A percentile compares a stretch with the other conserved stretches of the same genome.
Conservation (phyloP, 2,888 invertebrate species). For the Ectobius pallidus region DNA sequence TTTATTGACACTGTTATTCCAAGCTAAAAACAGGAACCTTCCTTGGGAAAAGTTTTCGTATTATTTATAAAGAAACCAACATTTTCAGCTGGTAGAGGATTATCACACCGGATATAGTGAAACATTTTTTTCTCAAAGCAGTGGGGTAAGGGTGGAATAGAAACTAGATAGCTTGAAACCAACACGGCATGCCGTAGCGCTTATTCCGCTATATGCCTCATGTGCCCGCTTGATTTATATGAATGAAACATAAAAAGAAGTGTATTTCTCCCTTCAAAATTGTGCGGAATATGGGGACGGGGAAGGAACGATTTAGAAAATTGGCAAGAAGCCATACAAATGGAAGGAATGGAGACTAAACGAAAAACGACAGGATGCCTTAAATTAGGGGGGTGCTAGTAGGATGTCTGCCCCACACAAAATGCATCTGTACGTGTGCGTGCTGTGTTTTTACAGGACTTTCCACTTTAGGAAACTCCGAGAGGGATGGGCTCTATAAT, state of each 20-base stretch:
- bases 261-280: background rate
- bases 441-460: background rate
- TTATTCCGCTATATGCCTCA: constrained; percentile 27
- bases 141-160: too few relatives aligned
- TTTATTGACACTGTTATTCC: too few relatives aligned
- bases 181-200: constrained; percentile 11
- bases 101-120: background rate
- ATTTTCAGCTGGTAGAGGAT: background rate
- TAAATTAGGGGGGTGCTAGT: constrained; percentile 26
- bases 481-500: too few relatives aligned
- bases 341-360: constrained; percentile 20
- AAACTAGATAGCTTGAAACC: background rate
- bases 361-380: constrained; percentile 35
- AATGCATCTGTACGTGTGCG: constrained; percentile 31
- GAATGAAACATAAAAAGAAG: constrained; percentile 13
- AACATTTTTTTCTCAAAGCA: background rate
- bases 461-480: background rate
- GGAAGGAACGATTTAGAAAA: constrained; percentile 36
- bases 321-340: constrained; percentile 35
- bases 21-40: too few relatives aligned
- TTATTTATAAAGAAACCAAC: background rate
- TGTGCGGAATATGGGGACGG: background rate
- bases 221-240: constrained; percentile 37
- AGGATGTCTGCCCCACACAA: constrained; percentile 18
- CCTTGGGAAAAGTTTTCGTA: background rate